Base-by-base conservation (phyloP, 1,140 invertebrate species). In the Apis mellifera region DNA sequence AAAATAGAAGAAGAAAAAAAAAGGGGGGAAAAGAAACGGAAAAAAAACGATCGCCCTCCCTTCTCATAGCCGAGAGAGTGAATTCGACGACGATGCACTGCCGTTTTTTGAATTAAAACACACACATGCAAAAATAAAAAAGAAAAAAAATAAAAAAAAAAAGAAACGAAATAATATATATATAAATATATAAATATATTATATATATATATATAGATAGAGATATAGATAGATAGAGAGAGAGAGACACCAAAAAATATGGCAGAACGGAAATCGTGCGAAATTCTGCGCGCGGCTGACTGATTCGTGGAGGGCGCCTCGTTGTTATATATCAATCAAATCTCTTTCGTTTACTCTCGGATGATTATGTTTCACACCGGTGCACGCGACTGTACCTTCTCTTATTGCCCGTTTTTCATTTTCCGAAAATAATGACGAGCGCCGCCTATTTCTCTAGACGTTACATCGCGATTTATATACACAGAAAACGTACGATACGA, bases 61-160 rank as follows among this genome's bases (percentile, higher is more conserved):
- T 87, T 85, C 87, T 87, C 83, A 64, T 85, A 80, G 84, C 83
- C 86, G 83, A 76, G 23, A 83, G 76, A 85, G 80, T 80, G 77
- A 88, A 88, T 87, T 88, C 87, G 86, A 84, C 86, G 86, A 84
- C 83, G 86, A 88, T 87, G 86, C 87, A 88, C 87, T 88, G 87
- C 87, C 87, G 87, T 83, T 88, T 88, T 88, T 88, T 87, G 83
- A 85, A 87, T 75, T 84, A 42, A 60, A 62, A 26, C 17, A 42
- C 32, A 42, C 32, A 42, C 32, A 42, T 0, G 0, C 32, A 71
- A 26, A 62, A n/a, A n/a, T n/a, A n/a, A n/a, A n/a, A n/a, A n/a
- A n/a, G n/a, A n/a, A 69, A 57, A 59, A 78, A 48, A 82, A 78
- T 59, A 12, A 26, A 64, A 71, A 71, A 54, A 79, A 50, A 83